Conservation (phyloP, 2,888 invertebrate genomes). For the Phyllotreta cruciferae region DNA sequence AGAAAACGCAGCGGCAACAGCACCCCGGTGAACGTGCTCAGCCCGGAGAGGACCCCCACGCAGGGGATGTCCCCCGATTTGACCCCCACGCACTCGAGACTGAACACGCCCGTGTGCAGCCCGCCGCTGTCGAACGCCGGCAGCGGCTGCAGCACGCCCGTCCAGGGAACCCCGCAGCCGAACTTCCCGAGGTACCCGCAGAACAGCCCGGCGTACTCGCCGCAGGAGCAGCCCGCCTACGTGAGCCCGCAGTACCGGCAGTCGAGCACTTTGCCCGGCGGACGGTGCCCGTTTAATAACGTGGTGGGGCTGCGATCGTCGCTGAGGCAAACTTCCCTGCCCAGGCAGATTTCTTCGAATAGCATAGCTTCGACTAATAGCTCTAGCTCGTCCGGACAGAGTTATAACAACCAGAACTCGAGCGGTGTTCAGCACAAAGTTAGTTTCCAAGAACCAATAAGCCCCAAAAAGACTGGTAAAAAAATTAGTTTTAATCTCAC, state of each 20-base stretch:
- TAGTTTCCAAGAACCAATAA: slow-evolving; percentile 68
- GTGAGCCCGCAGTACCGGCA: slow-evolving; percentile 55
- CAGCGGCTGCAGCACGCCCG: slow-evolving; percentile 57
- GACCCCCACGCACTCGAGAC: slow-evolving; percentile 60
- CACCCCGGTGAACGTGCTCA: slow-evolving; percentile 60
- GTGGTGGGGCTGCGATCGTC: slow-evolving; percentile 55
- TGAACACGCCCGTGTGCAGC: slow-evolving; percentile 53
- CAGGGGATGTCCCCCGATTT: slow-evolving; percentile 55
- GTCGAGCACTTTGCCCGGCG: slow-evolving; percentile 56
- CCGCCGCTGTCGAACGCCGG: slow-evolving; percentile 54
- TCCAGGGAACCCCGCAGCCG: slow-evolving; percentile 52
- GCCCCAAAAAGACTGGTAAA: slow-evolving; percentile 65
- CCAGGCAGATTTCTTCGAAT: slow-evolving; percentile 66
- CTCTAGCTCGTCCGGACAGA: slow-evolving; percentile 58
- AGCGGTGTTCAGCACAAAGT: slow-evolving; percentile 66
- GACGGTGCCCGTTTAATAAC: slow-evolving; percentile 48
- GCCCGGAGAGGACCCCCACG: slow-evolving; percentile 56
- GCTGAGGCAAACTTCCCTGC: slow-evolving; percentile 58
- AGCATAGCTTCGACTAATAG: slow-evolving; percentile 64
- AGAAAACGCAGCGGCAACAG: slow-evolving; percentile 57
- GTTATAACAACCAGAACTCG: slow-evolving; percentile 65
- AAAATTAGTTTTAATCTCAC: slow-evolving; percentile 72
- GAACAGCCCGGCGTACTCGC: slow-evolving; percentile 39
- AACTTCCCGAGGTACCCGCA: slow-evolving; percentile 47
- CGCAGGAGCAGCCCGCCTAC: slow-evolving; percentile 57